Evolutionary conservation across 2,113 vertebrate species (phyloP), one percentile per base, ranked within the genome.

Genomic region (Perccottus glenii): DNA sequence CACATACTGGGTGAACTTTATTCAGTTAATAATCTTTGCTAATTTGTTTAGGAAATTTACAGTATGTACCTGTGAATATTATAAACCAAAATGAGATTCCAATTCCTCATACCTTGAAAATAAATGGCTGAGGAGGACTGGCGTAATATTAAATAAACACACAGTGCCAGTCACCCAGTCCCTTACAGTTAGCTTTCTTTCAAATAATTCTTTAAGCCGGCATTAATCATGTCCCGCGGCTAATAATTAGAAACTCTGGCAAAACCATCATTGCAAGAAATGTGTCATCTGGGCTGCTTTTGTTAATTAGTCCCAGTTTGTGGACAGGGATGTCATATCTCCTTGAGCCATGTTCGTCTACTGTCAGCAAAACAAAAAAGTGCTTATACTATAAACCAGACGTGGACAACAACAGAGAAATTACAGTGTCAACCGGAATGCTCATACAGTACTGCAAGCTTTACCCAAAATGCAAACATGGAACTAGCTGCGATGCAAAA

Each of bases 201-300:
- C 60, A 74, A 71, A 68, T 71, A 80, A 75, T 75, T 65, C 65
- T 77, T 36, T 67, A 56, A 77, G 47, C 73, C 10, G 6, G 35
- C 68, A 64, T 78, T 55, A 80, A 85, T 87, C 65, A 72, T 74
- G 78, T 74, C 86, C 68, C 79, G 46, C n/a, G 56, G 84, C 81
- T 77, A 81, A 83, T 74, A 87, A 82, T 87, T 78, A 78, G 75
- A 73, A 84, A 80, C 71, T 76, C 61, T 3, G 66, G 73, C 48
- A 76, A 81, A 78, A 76, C 45, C 32, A 72, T 81, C 84, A 65
- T 70, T 73, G 77, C 19, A 3, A 80, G 67, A 73, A 84, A 60
- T 66, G 53, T 42, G 44, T 45, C 4, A 60, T 80, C 61, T 74
- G 9, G 2, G 53, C 65, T 67, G 61, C 71, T 77, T 59, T 69